Evolutionary conservation across 2,113 vertebrate genomes (phyloP), one percentile per base, ranked within the genome.

Genomic region (Pheucticus melanocephalus): DNA sequence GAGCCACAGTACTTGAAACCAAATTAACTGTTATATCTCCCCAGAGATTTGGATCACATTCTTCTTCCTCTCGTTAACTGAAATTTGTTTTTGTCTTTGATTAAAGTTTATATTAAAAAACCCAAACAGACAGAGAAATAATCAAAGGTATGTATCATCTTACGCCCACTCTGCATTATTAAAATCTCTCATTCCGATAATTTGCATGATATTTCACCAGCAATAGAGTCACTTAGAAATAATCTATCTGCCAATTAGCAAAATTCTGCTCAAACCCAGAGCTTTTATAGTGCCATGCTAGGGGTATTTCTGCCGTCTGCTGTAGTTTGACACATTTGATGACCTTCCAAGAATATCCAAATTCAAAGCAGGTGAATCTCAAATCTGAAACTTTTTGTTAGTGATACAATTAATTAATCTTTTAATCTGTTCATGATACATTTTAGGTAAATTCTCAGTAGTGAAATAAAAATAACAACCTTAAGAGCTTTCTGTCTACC

Each of bases 61-160:
- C 88, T 63, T 90, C 91, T 71, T 77, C 60, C 76, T 95, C 96
- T 96, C 57, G 90, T 97, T 94, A 93, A 79, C 50, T 86, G 45
- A 94, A 88, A 87, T 84, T 76, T 91, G 39, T 31, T 82, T 84
- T 86, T 76, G 85, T 82, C 93, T 94, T 90, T 84, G 87, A 95
- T 94, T 97, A 96, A 97, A 72, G n/a, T 95, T 96, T 95, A 91
- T 92, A 97, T 90, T 92, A 87, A 61, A 93, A 77, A 86, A 21
- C 3, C 19, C 87, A 96, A 92, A 69, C n/a, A 65, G 71, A 83
- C 19, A 92, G 90, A 88, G 56, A 0, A 0, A 76, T 96, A 96
- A 95, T 95, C 77, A 92, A 91, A 96, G 69, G 88, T 83, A 94
- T 45, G 51, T 72, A 86, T 50, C 57, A 65, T 65, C 85, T 72